These are phyloP conservation scores for Eurois occulta DNA, from an alignment of 2,888 invertebrate genomes.

Conservation along the genomic window DNA sequence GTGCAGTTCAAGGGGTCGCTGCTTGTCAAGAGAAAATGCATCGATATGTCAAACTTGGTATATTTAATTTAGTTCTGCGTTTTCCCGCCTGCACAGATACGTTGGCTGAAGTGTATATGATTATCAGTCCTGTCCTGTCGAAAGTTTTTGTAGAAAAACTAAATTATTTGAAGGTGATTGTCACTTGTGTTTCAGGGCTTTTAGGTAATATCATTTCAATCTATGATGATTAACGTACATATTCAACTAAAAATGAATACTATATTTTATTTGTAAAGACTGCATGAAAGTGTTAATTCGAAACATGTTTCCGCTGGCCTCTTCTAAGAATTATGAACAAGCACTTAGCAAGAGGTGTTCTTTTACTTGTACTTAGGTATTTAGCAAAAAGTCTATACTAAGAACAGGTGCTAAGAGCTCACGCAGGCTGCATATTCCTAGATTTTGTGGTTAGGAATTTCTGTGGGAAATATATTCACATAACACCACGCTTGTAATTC, in stretches of 20 bases:
- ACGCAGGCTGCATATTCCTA: conserved; percentile 23
- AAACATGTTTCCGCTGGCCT: conserved; percentile 11
- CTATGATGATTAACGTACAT: neutral
- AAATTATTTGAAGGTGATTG: neutral
- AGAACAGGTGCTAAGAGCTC: conserved; percentile 47
- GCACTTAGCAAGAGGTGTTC: conserved; percentile 7
- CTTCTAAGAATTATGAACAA: conserved; percentile 44
- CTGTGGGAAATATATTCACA: neutral
- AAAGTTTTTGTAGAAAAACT: neutral
- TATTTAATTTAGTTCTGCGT: neutral
- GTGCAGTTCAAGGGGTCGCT: neutral
- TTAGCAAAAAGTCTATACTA: conserved; percentile 15
- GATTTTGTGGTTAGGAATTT: conserved; percentile 27
- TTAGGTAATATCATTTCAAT: neutral
- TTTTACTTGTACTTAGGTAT: conserved; percentile 12
- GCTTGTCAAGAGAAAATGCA: neutral
- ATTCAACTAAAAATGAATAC: neutral
- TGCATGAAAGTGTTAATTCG: conserved; percentile 43
- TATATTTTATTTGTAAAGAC: conserved; percentile 2
- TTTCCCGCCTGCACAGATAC: neutral
- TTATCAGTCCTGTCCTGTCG: neutral
- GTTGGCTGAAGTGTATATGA: neutral
- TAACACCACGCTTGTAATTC: too few species aligned
- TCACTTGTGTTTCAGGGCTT: neutral
- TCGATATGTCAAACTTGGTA: neutral